Evolutionary conservation across 1,140 invertebrate species (phyloP).

Genomic region (Arion vulgaris): DNA sequence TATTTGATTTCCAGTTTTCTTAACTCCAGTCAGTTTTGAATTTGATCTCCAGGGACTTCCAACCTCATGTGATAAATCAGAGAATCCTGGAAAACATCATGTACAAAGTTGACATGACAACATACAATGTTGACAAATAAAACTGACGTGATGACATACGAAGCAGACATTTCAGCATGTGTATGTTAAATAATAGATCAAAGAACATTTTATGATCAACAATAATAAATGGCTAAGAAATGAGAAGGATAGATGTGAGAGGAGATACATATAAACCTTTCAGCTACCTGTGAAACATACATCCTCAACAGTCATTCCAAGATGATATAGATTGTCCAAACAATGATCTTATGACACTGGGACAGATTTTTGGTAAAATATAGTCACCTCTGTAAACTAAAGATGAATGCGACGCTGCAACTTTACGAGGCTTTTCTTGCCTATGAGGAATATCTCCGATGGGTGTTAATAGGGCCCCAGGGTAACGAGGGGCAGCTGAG

Average conservation of each 20-base stretch:
- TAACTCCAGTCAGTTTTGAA: neutral
- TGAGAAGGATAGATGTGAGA: too few relatives aligned
- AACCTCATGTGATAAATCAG: neutral
- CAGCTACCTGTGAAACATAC: too few relatives aligned
- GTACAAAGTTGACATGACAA: neutral
- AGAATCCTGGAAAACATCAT: slow-evolving; percentile 14
- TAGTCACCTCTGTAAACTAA: slow-evolving; percentile 23
- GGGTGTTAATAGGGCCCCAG: slow-evolving; percentile 4
- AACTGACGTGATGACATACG: too few relatives aligned
- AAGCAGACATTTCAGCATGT: too few relatives aligned
- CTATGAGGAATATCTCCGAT: neutral
- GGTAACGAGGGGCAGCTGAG: neutral
- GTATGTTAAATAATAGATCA: too few relatives aligned
- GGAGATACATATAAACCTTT: too few relatives aligned
- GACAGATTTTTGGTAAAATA: neutral
- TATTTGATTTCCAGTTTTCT: neutral
- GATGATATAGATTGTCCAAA: too few relatives aligned
- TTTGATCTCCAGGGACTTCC: neutral
- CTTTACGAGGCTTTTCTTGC: slow-evolving; percentile 3
- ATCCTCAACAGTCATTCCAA: too few relatives aligned
- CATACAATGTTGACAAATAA: too few relatives aligned
- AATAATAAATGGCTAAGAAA: too few relatives aligned
- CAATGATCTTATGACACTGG: too few relatives aligned
- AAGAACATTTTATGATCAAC: too few relatives aligned
- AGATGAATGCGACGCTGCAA: slow-evolving; percentile 28